Evolutionary conservation across 92 coral and sea anemone genomes (phyloP).

Genomic region (Porites cylindrica): DNA sequence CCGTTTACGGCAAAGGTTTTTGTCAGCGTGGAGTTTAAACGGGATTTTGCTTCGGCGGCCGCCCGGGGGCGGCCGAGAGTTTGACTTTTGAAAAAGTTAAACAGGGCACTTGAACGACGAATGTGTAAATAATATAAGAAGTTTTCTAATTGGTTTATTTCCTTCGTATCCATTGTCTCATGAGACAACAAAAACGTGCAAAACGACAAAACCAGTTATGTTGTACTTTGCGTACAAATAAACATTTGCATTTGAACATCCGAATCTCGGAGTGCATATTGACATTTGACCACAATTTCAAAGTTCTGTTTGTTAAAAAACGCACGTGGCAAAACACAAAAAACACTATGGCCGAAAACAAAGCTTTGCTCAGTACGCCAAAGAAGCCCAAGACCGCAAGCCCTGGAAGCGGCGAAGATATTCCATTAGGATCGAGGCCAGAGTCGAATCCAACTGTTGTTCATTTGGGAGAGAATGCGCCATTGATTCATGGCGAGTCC

Average conservation of each 20-base stretch:
- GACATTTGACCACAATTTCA: neutral
- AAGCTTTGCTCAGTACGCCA: neutral
- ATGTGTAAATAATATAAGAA: too few relatives aligned
- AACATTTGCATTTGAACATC: neutral
- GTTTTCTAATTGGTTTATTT: slow-evolving; percentile 2
- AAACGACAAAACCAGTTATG: neutral
- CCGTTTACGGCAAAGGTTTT: too few relatives aligned
- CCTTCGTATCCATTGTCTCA: neutral
- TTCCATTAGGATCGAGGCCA: slow-evolving; percentile 15
- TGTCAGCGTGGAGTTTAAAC: too few relatives aligned
- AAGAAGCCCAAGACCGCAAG: neutral
- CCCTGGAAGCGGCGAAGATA: slow-evolving; percentile 10
- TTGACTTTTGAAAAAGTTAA: too few relatives aligned
- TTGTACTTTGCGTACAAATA: neutral
- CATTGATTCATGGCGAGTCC: neutral
- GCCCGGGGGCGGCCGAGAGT: too few relatives aligned
- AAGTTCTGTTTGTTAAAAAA: slow-evolving; percentile 3
- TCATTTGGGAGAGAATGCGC: slow-evolving; percentile 24
- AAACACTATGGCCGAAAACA: slow-evolving; percentile 11
- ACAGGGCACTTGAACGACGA: too few relatives aligned
- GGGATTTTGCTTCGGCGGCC: too few relatives aligned
- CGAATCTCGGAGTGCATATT: slow-evolving; percentile 1
- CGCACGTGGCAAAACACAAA: neutral
- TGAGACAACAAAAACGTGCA: neutral
- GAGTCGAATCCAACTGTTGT: slow-evolving; percentile 41